Base-by-base conservation (phyloP, 2,113 vertebrate genomes). In the Ivindomyrus marchei region DNA sequence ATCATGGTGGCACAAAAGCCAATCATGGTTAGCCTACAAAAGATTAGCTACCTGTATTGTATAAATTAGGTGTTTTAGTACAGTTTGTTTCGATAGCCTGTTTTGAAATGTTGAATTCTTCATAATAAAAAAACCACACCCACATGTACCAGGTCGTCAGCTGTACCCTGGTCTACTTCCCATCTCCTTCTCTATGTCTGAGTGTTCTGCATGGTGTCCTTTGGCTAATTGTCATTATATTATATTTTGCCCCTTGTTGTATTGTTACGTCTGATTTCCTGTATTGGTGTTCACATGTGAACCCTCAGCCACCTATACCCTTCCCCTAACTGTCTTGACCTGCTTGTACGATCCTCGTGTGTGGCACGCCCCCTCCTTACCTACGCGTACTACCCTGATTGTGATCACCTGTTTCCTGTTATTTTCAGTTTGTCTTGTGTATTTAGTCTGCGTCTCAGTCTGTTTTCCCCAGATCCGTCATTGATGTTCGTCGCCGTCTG, bases 61-160 rank as follows among this genome's bases (percentile, higher is more conserved):
- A 49, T 88, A 77, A 77, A 89, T 89, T 15, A 49, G 7, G n/a
- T 47, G 39, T 46, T 88, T 80, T 46, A 53, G 15, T 88, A 46
- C 42, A 88, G 31, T 88, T 90, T 88, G 7, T 27, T 88, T 84
- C 88, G n/a, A 90, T 45, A 31, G 62, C 52, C 85, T 90, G 50
- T 88, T 24, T 24, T 52, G 62, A 80, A 90, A 21, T 77, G 36
- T 90, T 90, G 86, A 88, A 83, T 89, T 90, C 77, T 42, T 24
- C 11, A 52, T 86, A 85, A 89, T 24, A 86, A 90, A 49, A 94
- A 91, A 5, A 31, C 70, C 70, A 77, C 31, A 4, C 15, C 15
- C 5, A 77, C 70, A 77, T 39, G 36, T 42, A 49, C 4, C 46
- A 85, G 46, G 45, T 42, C 17, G 0, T 42, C 36, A 80, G 74